phyloP scores from a whole-genome alignment of 2,113 vertebrate genomes.

The Oncorhynchus clarkii region DNA sequence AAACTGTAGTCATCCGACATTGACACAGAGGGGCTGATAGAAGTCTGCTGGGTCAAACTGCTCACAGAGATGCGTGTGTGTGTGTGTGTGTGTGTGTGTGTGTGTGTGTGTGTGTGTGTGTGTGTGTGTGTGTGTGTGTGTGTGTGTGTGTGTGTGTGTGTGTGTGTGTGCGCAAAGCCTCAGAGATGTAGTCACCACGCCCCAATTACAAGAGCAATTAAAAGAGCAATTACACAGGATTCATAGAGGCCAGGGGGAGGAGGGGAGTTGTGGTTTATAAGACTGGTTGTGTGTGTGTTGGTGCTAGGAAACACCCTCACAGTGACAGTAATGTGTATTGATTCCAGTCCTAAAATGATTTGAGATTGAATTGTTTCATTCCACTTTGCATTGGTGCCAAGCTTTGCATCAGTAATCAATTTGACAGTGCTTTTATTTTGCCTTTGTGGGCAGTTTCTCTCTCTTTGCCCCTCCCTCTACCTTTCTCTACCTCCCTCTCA shows the following conservation, averaged over 20 bases:
- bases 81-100: not conserved
- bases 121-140: not conserved
- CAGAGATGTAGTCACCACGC: not conserved
- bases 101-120: not conserved
- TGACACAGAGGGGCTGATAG: too few species aligned
- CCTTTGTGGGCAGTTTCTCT: conserved; percentile 42
- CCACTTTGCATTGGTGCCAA: conserved; percentile 54
- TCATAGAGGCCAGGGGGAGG: conserved; percentile 7
- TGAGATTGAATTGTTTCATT: conserved; percentile 70
- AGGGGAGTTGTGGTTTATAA: conserved; percentile 15
- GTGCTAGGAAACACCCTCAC: conserved; percentile 24
- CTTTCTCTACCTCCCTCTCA: too few species aligned
- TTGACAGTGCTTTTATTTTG: conserved; percentile 38
- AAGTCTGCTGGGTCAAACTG: too few species aligned
- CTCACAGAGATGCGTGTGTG: not conserved
- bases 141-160: too few species aligned
- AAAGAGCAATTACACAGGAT: conserved; percentile 17
- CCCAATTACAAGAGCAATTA: conserved; percentile 2
- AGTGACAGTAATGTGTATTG: conserved; percentile 67
- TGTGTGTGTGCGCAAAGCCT: not conserved
- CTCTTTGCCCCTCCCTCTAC: not conserved
- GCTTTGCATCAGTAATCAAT: conserved; percentile 67
- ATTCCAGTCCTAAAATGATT: conserved; percentile 64
- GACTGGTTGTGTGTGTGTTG: conserved; percentile 3
- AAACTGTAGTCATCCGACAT: not conserved